phyloP scores from a whole-genome alignment of 1,140 invertebrate genomes.

The Sycobia sp. region DNA sequence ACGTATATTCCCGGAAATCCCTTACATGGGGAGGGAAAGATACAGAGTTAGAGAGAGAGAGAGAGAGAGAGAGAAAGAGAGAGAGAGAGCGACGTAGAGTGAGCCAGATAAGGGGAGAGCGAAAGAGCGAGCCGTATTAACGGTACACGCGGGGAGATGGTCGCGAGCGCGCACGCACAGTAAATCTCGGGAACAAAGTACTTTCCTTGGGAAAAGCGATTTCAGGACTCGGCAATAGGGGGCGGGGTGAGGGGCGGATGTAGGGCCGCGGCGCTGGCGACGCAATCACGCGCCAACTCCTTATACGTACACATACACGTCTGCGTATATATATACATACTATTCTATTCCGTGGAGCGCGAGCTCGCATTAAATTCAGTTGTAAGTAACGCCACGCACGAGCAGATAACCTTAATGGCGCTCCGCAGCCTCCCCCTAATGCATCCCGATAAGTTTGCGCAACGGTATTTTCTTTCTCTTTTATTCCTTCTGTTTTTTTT shows the following conservation, averaged over 20 bases:
- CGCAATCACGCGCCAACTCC: conserved; percentile 18
- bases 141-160: conserved; percentile 7
- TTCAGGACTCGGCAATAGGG: conserved; percentile 28
- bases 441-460: conserved; percentile 25
- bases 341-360: neutral
- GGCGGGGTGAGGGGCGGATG: neutral
- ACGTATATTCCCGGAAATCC: neutral
- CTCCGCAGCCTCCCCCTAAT: conserved; percentile 24
- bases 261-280: neutral
- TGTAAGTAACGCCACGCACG: conserved; percentile 25
- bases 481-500: too few relatives aligned
- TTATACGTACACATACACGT: too few relatives aligned
- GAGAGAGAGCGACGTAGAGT: too few relatives aligned
- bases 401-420: conserved; percentile 32
- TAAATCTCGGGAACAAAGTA: conserved; percentile 32
- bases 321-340: neutral
- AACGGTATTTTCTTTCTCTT: conserved; percentile 6
- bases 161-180: neutral
- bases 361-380: conserved; percentile 23
- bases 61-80: too few relatives aligned
- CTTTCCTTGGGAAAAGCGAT: conserved; percentile 21
- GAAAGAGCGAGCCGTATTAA: conserved; percentile 7
- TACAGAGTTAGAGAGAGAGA: too few relatives aligned
- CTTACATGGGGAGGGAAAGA: neutral
- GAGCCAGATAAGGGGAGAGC: neutral